A percentile compares a stretch with the other conserved stretches of the same genome.
These are phyloP conservation scores for Zoroaster sp. DNA, from an alignment of 53 echinoderm and acorn worm genomes.

Conservation along the genomic window DNA sequence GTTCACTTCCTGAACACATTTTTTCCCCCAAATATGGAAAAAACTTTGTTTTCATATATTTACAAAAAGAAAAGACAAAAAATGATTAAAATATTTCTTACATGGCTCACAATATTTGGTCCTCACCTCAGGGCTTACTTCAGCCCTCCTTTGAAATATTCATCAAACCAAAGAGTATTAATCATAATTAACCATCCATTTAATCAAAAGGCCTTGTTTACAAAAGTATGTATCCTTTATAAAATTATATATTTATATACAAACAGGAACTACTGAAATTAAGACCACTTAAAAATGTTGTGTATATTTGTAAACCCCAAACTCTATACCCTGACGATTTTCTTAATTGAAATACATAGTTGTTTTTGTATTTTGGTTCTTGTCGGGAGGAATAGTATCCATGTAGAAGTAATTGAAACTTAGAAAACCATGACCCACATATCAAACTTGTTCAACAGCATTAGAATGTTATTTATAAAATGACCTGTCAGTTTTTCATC, in stretches of 20 bases:
- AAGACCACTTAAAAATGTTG: not conserved
- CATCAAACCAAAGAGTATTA: constrained; percentile 9
- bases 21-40: not conserved
- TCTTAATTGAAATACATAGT: too few relatives aligned
- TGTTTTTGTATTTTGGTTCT: too few relatives aligned
- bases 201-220: not conserved
- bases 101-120: not conserved
- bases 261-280: not conserved
- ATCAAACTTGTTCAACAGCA: too few relatives aligned
- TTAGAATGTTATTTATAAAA: too few relatives aligned
- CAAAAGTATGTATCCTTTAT: constrained; percentile 5
- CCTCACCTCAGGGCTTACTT: not conserved
- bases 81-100: too few relatives aligned
- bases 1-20: not conserved
- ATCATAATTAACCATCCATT: not conserved
- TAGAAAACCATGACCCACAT: too few relatives aligned
- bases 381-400: too few relatives aligned
- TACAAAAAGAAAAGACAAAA: not conserved
- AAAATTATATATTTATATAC: constrained; percentile 23
- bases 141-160: not conserved
- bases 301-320: not conserved
- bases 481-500: too few relatives aligned
- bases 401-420: too few relatives aligned
- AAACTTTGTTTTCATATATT: not conserved
- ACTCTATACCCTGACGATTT: not conserved